Conservation (phyloP, 2,888 invertebrate genomes). For the Apodemia duryi region DNA sequence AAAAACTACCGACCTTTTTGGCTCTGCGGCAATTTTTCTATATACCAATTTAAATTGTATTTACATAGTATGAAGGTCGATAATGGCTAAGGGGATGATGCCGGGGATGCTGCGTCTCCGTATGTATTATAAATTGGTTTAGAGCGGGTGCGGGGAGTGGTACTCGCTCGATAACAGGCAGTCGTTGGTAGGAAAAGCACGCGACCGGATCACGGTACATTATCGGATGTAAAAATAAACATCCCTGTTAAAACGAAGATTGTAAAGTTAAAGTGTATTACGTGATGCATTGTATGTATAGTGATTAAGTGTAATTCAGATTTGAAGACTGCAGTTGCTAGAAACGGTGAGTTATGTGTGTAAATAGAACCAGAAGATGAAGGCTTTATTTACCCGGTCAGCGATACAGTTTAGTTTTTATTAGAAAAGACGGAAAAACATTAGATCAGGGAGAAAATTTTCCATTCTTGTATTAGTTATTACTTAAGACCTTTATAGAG, state of each 20-base stretch:
- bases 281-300: slow-evolving; percentile 31
- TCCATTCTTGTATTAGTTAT: no score
- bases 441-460: no score
- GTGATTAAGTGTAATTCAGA: slow-evolving; percentile 30
- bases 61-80: slow-evolving; percentile 36
- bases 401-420: no score
- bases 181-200: slow-evolving; percentile 53
- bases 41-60: slow-evolving; percentile 37
- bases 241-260: slow-evolving; percentile 30
- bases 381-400: no score
- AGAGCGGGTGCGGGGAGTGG: slow-evolving; percentile 65
- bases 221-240: slow-evolving; percentile 41
- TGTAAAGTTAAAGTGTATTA: slow-evolving; percentile 30
- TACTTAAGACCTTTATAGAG: no score
- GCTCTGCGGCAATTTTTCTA: slow-evolving; percentile 66
- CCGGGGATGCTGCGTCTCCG: slow-evolving; percentile 76
- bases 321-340: slow-evolving; percentile 26
- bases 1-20: slow-evolving; percentile 69
- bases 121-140: slow-evolving; percentile 80
- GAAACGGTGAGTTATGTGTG: slow-evolving; percentile 33
- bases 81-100: slow-evolving; percentile 35
- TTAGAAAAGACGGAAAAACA: no score
- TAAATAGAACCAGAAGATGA: no score
- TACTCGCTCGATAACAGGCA: slow-evolving; percentile 71
- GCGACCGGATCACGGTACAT: slow-evolving; percentile 45